Evolutionary conservation across 2,888 invertebrate species (phyloP).

Genomic region (Agonopterix subpropinquella): DNA sequence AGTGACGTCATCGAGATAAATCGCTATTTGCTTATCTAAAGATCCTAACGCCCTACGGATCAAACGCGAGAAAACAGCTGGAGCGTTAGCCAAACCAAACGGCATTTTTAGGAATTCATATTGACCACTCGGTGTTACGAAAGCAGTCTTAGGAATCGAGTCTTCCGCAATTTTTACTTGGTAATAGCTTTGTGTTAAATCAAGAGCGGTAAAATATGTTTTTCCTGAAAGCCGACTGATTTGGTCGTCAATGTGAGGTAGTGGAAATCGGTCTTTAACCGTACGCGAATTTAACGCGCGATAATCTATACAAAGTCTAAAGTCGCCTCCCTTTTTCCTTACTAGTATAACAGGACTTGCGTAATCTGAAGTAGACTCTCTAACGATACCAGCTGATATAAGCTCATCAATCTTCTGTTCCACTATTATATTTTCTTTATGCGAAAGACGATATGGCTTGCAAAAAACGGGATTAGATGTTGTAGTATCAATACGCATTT

Average conservation of each 20-base stretch:
- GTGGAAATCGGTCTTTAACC: neutral
- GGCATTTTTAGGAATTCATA: conserved; percentile 6
- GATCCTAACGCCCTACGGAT: neutral
- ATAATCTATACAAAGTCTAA: neutral
- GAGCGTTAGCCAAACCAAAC: conserved; percentile 1
- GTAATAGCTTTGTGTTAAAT: conserved; percentile 7
- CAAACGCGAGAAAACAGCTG: neutral
- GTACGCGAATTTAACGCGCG: neutral
- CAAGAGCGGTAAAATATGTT: conserved; percentile 3
- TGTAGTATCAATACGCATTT: too few species aligned
- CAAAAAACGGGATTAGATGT: too few species aligned
- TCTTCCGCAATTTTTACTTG: conserved; percentile 1
- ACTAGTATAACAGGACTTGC: neutral
- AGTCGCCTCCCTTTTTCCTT: neutral
- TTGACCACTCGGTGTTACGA: conserved; percentile 7
- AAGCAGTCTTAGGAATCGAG: conserved; percentile 3
- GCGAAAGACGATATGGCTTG: neutral
- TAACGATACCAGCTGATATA: neutral
- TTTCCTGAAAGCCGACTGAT: conserved; percentile 3
- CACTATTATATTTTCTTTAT: neutral
- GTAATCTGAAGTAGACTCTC: neutral
- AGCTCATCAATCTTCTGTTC: neutral
- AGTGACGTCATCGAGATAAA: conserved; percentile 9
- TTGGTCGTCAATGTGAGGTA: conserved; percentile 8
- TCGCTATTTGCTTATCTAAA: neutral